Base-by-base conservation (phyloP, 2,888 invertebrate genomes). In the Spisula solida region DNA sequence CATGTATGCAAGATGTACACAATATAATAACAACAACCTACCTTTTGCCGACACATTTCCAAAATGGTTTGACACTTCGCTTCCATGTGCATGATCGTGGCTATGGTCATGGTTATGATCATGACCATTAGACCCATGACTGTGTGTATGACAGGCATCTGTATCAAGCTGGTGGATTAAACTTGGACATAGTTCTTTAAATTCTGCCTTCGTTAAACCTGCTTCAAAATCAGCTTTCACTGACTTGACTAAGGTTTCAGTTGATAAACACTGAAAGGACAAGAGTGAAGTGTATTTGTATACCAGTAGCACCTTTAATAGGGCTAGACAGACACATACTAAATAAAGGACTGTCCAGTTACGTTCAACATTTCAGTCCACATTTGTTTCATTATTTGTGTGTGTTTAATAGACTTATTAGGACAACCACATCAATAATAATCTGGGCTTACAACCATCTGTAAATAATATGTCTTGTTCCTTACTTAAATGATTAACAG, bases 141-240 rank as follows among this genome's bases (percentile, higher is more conserved):
- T 56, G 31, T 56, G 56, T 20, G 82, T 34, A 70, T 91, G 85
- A 51, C 95, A 96, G 1, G 88, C 83, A 12, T 93, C 91, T 12
- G 89, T 55, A 66, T 96, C 96, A 29, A 97, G 90, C 89, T 96
- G 95, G 83, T 95, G 95, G n/a, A 97, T 90, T 20, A 97, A 94
- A 6, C 95, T 96, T 16, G 96, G 97, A 91, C 96, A 96, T 47
- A 96, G 85, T 78, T 94, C 92, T 81, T 93, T 89, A 88, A 96
- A 96, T 0, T 93, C 92, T 0, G 93, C 92, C 6, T 92, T 88
- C 25, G 93, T 92, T 41, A 96, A 25, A 18, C 70, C 20, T 16
- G 41, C 66, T 8, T 31, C 31, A 5, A 80, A 34, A 25, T 41
- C 81, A 48, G 85, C 82, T 14, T 82, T 60, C 20, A 90, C 90